These are phyloP conservation scores for Limosa lapponica DNA, from an alignment of 2,797 vertebrate genomes.

Conservation along the genomic window DNA sequence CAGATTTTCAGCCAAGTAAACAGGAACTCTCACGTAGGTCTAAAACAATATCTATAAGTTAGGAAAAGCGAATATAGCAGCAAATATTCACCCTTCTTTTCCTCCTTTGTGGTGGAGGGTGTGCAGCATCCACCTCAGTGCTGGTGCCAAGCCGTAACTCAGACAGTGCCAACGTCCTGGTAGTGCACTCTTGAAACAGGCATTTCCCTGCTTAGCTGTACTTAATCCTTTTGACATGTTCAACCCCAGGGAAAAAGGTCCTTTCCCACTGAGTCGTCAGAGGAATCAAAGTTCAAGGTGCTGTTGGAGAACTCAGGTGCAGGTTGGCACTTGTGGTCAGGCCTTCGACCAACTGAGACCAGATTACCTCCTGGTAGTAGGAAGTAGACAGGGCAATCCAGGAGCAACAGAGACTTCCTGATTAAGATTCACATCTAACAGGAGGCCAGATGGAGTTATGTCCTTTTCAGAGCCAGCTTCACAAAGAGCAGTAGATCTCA, in stretches of 20 bases:
- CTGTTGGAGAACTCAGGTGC: not conserved
- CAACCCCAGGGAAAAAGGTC: not conserved
- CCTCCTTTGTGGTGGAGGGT: not conserved
- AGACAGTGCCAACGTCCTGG: accelerated
- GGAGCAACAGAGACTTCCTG: not conserved
- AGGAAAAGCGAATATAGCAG: not conserved
- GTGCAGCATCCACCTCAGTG: no score
- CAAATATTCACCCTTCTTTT: not conserved
- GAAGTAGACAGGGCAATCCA: not conserved
- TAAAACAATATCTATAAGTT: not conserved
- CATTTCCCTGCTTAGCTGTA: not conserved
- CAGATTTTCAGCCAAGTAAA: not conserved
- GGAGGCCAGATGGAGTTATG: not conserved
- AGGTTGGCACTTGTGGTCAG: not conserved
- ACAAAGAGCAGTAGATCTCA: not conserved
- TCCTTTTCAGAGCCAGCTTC: not conserved
- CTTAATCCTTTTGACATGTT: not conserved
- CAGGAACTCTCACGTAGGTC: not conserved
- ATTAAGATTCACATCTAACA: not conserved
- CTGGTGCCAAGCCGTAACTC: not conserved
- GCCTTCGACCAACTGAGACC: not conserved
- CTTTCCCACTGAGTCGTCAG: not conserved
- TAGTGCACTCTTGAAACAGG: not conserved
- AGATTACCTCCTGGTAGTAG: not conserved
- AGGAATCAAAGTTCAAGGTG: not conserved